Base-by-base conservation (phyloP, 2,113 vertebrate species). In the Micronycteris hirsuta region DNA sequence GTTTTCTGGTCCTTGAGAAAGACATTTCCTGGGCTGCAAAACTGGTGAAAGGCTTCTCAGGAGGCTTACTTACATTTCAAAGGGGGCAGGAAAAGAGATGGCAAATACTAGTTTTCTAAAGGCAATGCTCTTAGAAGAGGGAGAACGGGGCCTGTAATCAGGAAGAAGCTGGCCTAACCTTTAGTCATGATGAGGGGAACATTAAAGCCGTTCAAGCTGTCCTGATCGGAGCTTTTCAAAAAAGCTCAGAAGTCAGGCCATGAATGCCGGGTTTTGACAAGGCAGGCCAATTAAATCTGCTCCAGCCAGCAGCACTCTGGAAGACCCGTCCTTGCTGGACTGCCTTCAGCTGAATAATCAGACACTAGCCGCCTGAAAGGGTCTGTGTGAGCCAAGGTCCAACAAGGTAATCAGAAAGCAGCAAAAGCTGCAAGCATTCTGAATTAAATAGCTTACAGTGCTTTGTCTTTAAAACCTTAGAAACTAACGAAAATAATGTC, bases 201-300 rank as follows among this genome's bases (percentile, higher is more conserved):
- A 41, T 80, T 36, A 63, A 54, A 74, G 61, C 7, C 5, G 19
- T 56, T 47, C 47, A 52, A n/a, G 26, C 4, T 7, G 4, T 47
- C 33, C 67, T 13, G 16, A 36, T 78, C 52, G 61, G 80, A 91
- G 61, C 19, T 90, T 95, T 96, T 93, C 68, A 76, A 26, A 70
- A 24, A 38, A 14, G 17, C 28, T 82, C 47, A 36, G 45, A 49
- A 47, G 49, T 86, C 31, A 93, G 76, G 76, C 68, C 10, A 1
- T 52, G 74, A 58, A 61, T 87, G 73, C n/a, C 14, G 22, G 52
- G 20, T 83, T 96, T 92, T 94, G 94, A 96, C 73, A 84, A 88
- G 47, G 63, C 15, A 78, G 20, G 56, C 65, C 94, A 95, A 78
- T 94, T 89, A 95, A 76, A 76, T 28, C 26, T 20, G 41, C 63